A percentile compares a stretch with the other conserved stretches of the same genome.
Conservation (phyloP, 2,888 invertebrate genomes). For the Gerosis bhagava region DNA sequence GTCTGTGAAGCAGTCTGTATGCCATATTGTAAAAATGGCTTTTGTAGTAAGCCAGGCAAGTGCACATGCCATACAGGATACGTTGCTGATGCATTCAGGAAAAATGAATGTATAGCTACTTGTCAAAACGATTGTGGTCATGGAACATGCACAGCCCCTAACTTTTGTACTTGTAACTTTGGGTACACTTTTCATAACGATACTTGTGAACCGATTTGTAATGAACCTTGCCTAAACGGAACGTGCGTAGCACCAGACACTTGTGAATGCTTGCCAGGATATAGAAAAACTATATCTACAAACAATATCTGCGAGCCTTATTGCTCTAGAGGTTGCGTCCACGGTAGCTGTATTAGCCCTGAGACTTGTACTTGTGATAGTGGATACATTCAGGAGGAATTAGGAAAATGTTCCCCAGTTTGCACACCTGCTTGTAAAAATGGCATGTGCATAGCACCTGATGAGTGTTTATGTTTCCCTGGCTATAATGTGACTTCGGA, state of each 20-base stretch:
- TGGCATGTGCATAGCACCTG: conserved; percentile 31
- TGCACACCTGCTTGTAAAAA: conserved; percentile 31
- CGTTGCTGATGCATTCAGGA: neutral
- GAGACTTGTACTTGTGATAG: conserved; percentile 40
- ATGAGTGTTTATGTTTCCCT: conserved; percentile 30
- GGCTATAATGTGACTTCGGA: conserved; percentile 22
- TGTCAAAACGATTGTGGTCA: conserved; percentile 35
- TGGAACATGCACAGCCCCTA: conserved; percentile 46
- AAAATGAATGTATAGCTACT: conserved; percentile 31
- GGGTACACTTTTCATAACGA: conserved; percentile 43
- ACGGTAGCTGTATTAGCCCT: conserved; percentile 41
- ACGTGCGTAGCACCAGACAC: conserved; percentile 68
- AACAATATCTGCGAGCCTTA: conserved; percentile 40
- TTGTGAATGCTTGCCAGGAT: conserved; percentile 68
- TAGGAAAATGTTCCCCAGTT: conserved; percentile 19
- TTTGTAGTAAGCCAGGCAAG: conserved; percentile 38
- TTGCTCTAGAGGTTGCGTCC: conserved; percentile 41
- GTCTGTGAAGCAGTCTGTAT: conserved; percentile 47
- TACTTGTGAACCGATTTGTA: conserved; percentile 55
- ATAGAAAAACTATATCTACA: conserved; percentile 42
- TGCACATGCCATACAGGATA: conserved; percentile 41
- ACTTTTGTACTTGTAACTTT: conserved; percentile 46
- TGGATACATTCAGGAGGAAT: conserved; percentile 29
- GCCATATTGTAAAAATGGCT: conserved; percentile 43
- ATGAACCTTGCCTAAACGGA: conserved; percentile 71